Conservation (phyloP, 2,113 vertebrate species). For the Pseudopodoces humilis region DNA sequence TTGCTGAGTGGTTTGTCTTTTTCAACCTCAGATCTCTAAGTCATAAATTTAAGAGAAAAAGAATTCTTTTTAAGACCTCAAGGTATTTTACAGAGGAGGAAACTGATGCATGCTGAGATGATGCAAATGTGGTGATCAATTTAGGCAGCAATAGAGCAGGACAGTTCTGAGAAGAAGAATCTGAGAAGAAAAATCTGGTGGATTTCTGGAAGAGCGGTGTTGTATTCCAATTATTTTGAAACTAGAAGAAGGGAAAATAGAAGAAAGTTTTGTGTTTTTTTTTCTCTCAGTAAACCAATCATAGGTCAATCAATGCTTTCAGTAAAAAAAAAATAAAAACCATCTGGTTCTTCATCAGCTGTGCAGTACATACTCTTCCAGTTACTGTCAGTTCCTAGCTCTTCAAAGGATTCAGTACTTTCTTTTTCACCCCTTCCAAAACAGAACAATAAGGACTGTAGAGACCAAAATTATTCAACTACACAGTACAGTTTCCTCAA, state of each 20-base stretch:
- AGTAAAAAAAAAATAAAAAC: neutral
- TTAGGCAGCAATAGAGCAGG: neutral
- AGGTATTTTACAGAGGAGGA: neutral
- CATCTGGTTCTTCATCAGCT: slow-evolving; percentile 22
- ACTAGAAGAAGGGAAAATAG: neutral
- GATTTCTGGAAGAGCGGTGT: neutral
- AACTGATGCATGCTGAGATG: neutral
- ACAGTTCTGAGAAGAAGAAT: neutral
- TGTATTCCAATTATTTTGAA: neutral
- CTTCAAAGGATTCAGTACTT: slow-evolving; percentile 8
- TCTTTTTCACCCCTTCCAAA: slow-evolving; percentile 13
- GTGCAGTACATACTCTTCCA: neutral
- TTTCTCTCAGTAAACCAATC: neutral
- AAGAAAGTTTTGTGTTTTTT: neutral
- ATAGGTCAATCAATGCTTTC: neutral
- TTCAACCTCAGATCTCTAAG: neutral
- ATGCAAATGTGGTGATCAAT: neutral
- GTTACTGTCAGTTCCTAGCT: slow-evolving; percentile 26
- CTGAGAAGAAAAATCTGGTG: neutral
- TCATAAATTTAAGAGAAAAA: neutral
- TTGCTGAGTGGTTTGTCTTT: neutral
- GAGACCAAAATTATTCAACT: slow-evolving; percentile 24
- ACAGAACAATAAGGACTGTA: neutral
- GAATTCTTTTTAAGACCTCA: neutral
- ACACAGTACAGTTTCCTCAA: slow-evolving; percentile 3